A percentile compares a stretch with the other conserved stretches of the same genome.
Evolutionary conservation across 1,140 invertebrate species (phyloP).

Genomic region (Pectinophora gossypiella): DNA sequence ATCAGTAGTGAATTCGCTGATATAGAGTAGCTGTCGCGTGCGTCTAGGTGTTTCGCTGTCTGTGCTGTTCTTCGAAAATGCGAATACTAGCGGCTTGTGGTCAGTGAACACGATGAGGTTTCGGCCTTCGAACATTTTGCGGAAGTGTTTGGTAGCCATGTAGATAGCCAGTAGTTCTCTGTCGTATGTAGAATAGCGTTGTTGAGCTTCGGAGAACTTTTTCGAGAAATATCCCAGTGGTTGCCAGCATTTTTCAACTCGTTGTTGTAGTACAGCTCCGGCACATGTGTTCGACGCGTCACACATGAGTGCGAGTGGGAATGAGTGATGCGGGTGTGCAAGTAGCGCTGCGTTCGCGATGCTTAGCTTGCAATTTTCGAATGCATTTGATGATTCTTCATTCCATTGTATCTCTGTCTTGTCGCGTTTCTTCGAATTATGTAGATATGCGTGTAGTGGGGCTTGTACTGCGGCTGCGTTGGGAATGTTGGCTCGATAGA

Average conservation of each 20-base stretch:
- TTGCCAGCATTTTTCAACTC: background rate
- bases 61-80: background rate
- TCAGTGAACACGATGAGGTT: background rate
- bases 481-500: constrained; percentile 24
- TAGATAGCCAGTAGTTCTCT: background rate
- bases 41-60: constrained; percentile 17
- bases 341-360: constrained; percentile 24
- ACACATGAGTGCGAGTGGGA: constrained; percentile 15
- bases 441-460: constrained; percentile 19
- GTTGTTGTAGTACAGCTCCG: constrained; percentile 10
- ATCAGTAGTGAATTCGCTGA: constrained; percentile 8
- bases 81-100: background rate
- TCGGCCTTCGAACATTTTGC: background rate
- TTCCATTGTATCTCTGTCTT: constrained; percentile 15
- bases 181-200: background rate
- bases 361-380: background rate
- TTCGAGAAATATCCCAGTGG: background rate
- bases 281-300: constrained; percentile 34
- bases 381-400: constrained; percentile 9
- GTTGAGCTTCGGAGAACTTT: background rate
- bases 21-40: constrained; percentile 1
- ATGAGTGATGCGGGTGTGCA: background rate
- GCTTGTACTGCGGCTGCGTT: constrained; percentile 23
- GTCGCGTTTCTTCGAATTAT: constrained; percentile 27
- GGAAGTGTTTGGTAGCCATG: background rate